Base-by-base conservation (phyloP, 2,113 vertebrate genomes). In the Myiopsitta monachus region DNA sequence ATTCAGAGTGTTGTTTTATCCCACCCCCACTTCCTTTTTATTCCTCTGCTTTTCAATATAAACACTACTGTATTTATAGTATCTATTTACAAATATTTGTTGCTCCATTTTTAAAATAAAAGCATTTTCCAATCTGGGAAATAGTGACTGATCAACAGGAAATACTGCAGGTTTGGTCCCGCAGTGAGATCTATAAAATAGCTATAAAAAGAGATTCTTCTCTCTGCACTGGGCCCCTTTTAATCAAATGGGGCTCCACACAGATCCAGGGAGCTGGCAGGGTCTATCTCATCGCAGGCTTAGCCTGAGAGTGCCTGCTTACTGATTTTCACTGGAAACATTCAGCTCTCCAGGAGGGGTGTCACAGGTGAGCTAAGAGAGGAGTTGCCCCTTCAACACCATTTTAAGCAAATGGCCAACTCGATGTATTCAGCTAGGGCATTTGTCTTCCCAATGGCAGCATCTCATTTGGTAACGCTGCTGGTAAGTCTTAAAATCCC, bases 351-450 rank as follows among this genome's bases (percentile, higher is more conserved):
- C 43, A 54, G 66, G 31, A 75, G 33, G 11, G 14, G 7, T 41
- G 24, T 49, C 41, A 68, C 11, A 47, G 41, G n/a, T 16, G 36
- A 43, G 49, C 26, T 36, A 46, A 74, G 2, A 43, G 52, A 43
- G 0, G 8, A 17, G 16, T 74, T 91, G 87, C 68, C 22, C 17
- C 7, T 41, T 82, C 54, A 36, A 43, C 31, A 59, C 26, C 18
- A 6, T 62, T 70, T 76, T 41, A 30, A 73, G 23, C 28, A 49
- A 83, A 69, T 1, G 10, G 26, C 9, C 23, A 27, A 55, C 43
- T 14, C 0, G 0, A 8, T 72, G 43, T 26, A 6, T 88, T 78
- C 47, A 43, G 0, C 22, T 16, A 3, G 7, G 9, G 36, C 38
- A 3, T 92, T 81, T 72, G 23, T 66, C 36, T 87, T 39, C 39